Base-by-base conservation (phyloP, 2,888 invertebrate genomes). In the Sinotaia quadrata region DNA sequence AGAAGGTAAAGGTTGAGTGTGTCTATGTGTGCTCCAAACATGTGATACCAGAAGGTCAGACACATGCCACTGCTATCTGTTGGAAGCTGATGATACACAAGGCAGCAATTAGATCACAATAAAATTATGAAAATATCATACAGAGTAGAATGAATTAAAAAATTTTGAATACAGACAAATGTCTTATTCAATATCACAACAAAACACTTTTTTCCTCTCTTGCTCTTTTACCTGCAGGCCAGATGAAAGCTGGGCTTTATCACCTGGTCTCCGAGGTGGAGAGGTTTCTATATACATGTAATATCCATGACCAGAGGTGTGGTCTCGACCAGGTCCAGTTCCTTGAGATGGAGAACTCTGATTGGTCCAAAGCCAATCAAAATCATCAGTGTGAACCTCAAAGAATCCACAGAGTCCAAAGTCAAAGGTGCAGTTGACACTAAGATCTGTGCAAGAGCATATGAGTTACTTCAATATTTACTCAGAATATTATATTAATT, bases 251-350 rank as follows among this genome's bases (percentile, higher is more conserved):
- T 72, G 68, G 33, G 80, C 81, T 51, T 72, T 71, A 47, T 84
- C 75, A 18, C 84, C 82, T 8, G 56, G 62, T 65, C 76, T 80
- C 36, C 76, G 68, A 18, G 82, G 83, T 2, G 74, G 33, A 0
- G 85, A 83, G 0, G 84, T 78, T 65, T 86, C 86, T 57, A 85
- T 84, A 76, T 82, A 85, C 29, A 86, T 66, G 68, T 85, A 86
- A 66, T 72, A 81, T n/a, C 85, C 86, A 24, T 65, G 56, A 37
- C 84, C 83, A 2, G 85, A 81, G 31, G 85, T 85, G 73, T 85
- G 85, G 70, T 85, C 85, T n/a, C 81, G 74, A 57, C 79, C 78
- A 8, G 85, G 85, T 10, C 85, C 85, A 21, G 85, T 85, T 2
- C 79, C 78, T 0, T 52, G n/a, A 4, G 81, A 78, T 24, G 78